phyloP scores from a whole-genome alignment of 2,888 invertebrate species.

The Diadromus collaris region DNA sequence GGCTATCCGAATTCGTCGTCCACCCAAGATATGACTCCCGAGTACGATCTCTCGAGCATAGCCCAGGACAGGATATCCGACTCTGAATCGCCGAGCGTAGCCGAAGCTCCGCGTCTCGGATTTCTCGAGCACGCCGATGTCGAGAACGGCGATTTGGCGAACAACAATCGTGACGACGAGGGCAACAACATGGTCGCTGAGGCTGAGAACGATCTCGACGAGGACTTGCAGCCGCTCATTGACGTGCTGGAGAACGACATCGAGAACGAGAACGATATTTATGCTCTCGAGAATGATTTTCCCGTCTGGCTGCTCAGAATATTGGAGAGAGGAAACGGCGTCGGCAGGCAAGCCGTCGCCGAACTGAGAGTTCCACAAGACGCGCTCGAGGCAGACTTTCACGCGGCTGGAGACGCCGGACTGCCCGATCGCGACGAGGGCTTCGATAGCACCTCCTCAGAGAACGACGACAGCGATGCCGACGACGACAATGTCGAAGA shows the following conservation, averaged over 20 bases:
- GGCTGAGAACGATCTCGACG: slow-evolving; percentile 67
- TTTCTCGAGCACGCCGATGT: slow-evolving; percentile 70
- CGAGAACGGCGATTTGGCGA: slow-evolving; percentile 82
- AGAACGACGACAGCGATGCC: slow-evolving; percentile 61
- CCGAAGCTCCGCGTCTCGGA: slow-evolving; percentile 67
- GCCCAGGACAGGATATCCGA: slow-evolving; percentile 67
- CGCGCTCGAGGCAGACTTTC: slow-evolving; percentile 32
- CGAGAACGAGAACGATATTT: slow-evolving; percentile 76
- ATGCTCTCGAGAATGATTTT: slow-evolving; percentile 72
- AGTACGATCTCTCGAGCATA: slow-evolving; percentile 73
- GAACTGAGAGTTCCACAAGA: slow-evolving; percentile 62
- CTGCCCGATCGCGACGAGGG: slow-evolving; percentile 59
- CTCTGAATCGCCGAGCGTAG: slow-evolving; percentile 68
- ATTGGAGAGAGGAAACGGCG: slow-evolving; percentile 69
- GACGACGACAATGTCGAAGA: slow-evolving; percentile 30
- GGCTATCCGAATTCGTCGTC: slow-evolving; percentile 76
- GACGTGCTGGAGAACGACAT: slow-evolving; percentile 73
- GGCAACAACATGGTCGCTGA: slow-evolving; percentile 80
- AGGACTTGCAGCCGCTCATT: slow-evolving; percentile 73
- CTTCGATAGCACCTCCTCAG: slow-evolving; percentile 68
- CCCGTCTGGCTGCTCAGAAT: slow-evolving; percentile 74
- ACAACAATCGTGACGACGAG: slow-evolving; percentile 81
- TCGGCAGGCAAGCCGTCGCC: slow-evolving; percentile 52
- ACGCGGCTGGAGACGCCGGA: slow-evolving; percentile 53
- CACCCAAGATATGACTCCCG: slow-evolving; percentile 73